Percentiles rank a stretch among this genome's conserved stretches.
Conservation (phyloP, 2,797 vertebrate genomes). For the Sorex maritimensis region DNA sequence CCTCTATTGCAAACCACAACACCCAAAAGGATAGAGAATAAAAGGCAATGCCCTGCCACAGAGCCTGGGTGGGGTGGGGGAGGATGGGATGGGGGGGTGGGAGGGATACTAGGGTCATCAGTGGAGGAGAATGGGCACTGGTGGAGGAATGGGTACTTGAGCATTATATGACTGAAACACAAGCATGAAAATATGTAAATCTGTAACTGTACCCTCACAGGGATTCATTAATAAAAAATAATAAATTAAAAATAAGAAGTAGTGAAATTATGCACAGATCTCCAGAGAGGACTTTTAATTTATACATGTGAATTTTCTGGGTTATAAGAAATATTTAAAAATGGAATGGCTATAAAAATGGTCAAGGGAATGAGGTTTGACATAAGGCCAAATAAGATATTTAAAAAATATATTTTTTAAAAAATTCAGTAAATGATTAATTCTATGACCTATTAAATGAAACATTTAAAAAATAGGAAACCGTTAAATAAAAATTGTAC, state of each 20-base stretch:
- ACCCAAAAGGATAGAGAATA: too few species aligned
- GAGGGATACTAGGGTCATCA: too few species aligned
- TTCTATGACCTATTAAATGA: constrained; percentile 21
- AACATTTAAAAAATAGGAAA: constrained; percentile 20
- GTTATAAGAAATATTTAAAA: not conserved
- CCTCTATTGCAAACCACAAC: too few species aligned
- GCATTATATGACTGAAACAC: too few species aligned
- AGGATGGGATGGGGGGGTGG: too few species aligned
- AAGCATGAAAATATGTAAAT: too few species aligned
- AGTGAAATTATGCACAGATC: not conserved
- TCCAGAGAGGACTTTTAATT: not conserved
- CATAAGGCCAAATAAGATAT: not conserved
- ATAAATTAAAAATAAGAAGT: not conserved
- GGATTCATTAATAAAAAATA: too few species aligned
- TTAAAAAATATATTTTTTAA: not conserved
- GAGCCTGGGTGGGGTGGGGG: too few species aligned
- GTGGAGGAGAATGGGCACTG: too few species aligned
- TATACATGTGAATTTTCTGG: not conserved
- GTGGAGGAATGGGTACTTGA: too few species aligned
- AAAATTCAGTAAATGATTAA: not conserved
- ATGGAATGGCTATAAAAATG: not conserved
- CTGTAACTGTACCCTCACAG: too few species aligned
- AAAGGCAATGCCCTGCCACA: too few species aligned
- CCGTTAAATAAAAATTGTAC: not conserved
- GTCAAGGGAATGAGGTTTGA: not conserved